Evolutionary conservation across 2,797 vertebrate species (phyloP), one percentile per base, ranked within the genome.

Genomic region (Tauraco hartlaubi): DNA sequence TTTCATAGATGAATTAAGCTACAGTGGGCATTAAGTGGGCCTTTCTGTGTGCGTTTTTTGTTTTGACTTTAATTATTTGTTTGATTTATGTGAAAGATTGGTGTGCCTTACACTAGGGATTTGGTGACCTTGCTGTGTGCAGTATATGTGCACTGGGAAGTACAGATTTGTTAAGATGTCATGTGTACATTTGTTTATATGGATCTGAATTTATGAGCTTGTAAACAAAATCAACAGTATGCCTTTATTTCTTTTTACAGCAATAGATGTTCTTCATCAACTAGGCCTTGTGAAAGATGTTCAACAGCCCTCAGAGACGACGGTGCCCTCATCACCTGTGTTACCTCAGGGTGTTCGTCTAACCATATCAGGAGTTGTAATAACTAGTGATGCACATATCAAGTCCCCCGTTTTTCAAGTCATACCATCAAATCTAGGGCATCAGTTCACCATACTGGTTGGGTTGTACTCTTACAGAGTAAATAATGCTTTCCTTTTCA

Each of bases 401-500:
- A 99, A 99, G 94, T 98, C 97, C 91, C 98, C 98, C 11, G 39
- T 98, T 21, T 12, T 66, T 95, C 98, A 95, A 96, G 97, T 99
- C 90, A 97, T 99, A 93, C 98, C 98, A 8, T 84, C 98, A 12
- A 98, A 97, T 51, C 91, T 99, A 54, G 98, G 98, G 64, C 98
- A 97, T 78, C 99, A 98, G 87, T 99, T 99, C 98, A 98, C 98
- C 44, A 62, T 99, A 79, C 77, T 99, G 95, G 98, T 99, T 94
- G 99, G 98, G 94, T 84, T 99, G 68, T 98, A 98, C 97, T 99
- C 99, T 94, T 98, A 98, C 98, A 98, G 96, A 97, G 97, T 97
- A 92, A 99, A 99, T 97, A 99, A 99, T 97, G 99, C 99, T 92
- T 99, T 99, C 97, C 98, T 99, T 97, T 99, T 99, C 98, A 99